A percentile compares a stretch with the other conserved stretches of the same genome.
Evolutionary conservation across 2,797 vertebrate species (phyloP).

Genomic region (Gymnoscopelus microlampas): DNA sequence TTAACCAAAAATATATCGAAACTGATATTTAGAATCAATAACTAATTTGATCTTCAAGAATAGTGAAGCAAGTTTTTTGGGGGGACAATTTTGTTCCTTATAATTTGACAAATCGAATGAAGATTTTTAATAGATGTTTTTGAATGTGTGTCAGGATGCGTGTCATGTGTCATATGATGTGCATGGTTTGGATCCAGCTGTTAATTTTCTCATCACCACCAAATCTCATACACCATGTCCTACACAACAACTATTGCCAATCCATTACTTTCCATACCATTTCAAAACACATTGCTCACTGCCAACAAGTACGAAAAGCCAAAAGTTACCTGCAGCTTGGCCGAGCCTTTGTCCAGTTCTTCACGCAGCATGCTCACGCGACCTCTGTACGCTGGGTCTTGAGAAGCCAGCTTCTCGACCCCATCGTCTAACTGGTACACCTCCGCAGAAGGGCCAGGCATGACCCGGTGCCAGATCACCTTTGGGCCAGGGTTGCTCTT

Average conservation of each 20-base stretch:
- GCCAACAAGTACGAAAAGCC: background rate
- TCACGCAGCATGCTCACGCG: conserved; percentile 79
- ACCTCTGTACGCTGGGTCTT: conserved; percentile 68
- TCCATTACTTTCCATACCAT: background rate
- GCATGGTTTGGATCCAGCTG: too few relatives aligned
- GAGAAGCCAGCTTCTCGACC: conserved; percentile 52
- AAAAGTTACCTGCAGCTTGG: conserved; percentile 79
- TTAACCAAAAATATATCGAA: too few relatives aligned
- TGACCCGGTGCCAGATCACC: conserved; percentile 79
- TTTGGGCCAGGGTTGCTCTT: conserved; percentile 56
- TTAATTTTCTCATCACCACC: too few relatives aligned
- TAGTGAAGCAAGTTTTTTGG: too few relatives aligned
- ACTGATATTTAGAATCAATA: too few relatives aligned
- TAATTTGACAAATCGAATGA: too few relatives aligned
- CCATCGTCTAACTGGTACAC: conserved; percentile 76
- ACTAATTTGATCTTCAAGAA: too few relatives aligned
- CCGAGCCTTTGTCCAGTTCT: conserved; percentile 79
- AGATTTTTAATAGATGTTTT: too few relatives aligned
- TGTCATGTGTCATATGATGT: too few relatives aligned
- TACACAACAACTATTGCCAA: background rate
- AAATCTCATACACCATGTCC: too few relatives aligned
- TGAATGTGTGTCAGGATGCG: too few relatives aligned
- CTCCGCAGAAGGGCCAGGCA: background rate
- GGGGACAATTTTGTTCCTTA: too few relatives aligned
- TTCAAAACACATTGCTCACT: background rate